These are phyloP conservation scores for Clarias platycephalus DNA, from an alignment of 2,797 vertebrate genomes.

Conservation along the genomic window DNA sequence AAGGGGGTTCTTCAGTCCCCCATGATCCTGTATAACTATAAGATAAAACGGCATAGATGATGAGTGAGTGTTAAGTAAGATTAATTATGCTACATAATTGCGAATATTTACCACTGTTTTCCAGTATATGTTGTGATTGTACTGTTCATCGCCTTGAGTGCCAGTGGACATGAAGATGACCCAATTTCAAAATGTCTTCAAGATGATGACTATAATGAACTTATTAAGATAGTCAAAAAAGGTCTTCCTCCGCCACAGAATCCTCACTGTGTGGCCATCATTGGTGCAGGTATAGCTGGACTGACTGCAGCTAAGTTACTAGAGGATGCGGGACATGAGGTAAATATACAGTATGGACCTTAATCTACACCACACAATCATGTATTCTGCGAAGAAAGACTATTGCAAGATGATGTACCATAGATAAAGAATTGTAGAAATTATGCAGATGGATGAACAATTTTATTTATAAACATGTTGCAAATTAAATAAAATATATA, in stretches of 20 bases:
- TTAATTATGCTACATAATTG: background rate
- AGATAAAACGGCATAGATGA: too few relatives aligned
- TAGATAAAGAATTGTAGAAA: background rate
- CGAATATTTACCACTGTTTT: background rate
- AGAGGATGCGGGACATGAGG: slow-evolving; percentile 77
- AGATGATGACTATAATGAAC: slow-evolving; percentile 78
- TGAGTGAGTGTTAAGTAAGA: background rate
- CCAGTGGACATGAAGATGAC: slow-evolving; percentile 63
- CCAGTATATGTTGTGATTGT: slow-evolving; percentile 65
- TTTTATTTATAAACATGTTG: too few relatives aligned
- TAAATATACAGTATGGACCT: slow-evolving; percentile 41
- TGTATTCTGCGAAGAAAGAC: background rate
- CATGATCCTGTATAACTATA: too few relatives aligned
- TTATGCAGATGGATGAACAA: too few relatives aligned
- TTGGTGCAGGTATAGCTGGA: slow-evolving; percentile 76
- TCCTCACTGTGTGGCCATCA: slow-evolving; percentile 66
- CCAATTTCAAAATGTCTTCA: slow-evolving; percentile 75
- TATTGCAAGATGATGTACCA: background rate
- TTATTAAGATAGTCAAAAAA: slow-evolving; percentile 69
- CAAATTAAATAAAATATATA: too few relatives aligned
- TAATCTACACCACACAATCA: too few relatives aligned
- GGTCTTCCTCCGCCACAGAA: slow-evolving; percentile 73
- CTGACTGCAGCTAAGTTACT: slow-evolving; percentile 77
- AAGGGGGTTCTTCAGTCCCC: too few relatives aligned
- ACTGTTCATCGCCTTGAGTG: slow-evolving; percentile 60